A percentile compares a stretch with the other conserved stretches of the same genome.
Conservation (phyloP, 2,113 vertebrate species). For the Cheirogaleus medius region DNA sequence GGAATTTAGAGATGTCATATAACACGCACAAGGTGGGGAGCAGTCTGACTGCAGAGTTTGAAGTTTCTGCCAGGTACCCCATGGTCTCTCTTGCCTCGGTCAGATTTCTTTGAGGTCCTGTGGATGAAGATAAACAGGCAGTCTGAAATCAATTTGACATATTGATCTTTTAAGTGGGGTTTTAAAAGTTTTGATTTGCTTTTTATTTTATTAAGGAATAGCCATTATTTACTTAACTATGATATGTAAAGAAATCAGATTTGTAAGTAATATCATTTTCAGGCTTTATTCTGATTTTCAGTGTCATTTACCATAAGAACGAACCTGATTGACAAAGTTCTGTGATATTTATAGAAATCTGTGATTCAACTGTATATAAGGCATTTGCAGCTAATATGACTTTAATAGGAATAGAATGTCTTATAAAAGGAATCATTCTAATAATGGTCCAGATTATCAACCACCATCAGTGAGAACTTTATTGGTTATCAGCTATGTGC, state of each 20-base stretch:
- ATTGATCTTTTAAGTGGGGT: background rate
- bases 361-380: background rate
- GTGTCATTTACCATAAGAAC: background rate
- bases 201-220: conserved; percentile 24
- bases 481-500: background rate
- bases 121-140: background rate
- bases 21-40: background rate
- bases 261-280: background rate
- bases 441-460: background rate
- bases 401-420: conserved; percentile 1
- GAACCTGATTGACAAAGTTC: background rate
- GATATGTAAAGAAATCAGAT: background rate
- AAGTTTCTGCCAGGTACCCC: background rate
- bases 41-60: background rate
- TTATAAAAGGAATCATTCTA: background rate
- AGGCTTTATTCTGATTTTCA: background rate
- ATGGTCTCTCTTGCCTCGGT: background rate
- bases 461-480: background rate
- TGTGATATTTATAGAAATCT: background rate
- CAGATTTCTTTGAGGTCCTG: background rate
- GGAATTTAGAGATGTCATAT: background rate
- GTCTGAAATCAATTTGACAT: background rate
- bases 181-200: background rate
- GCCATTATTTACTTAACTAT: background rate
- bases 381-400: background rate